phyloP scores from a whole-genome alignment of 2,797 vertebrate genomes.

The Podargus strigoides region DNA sequence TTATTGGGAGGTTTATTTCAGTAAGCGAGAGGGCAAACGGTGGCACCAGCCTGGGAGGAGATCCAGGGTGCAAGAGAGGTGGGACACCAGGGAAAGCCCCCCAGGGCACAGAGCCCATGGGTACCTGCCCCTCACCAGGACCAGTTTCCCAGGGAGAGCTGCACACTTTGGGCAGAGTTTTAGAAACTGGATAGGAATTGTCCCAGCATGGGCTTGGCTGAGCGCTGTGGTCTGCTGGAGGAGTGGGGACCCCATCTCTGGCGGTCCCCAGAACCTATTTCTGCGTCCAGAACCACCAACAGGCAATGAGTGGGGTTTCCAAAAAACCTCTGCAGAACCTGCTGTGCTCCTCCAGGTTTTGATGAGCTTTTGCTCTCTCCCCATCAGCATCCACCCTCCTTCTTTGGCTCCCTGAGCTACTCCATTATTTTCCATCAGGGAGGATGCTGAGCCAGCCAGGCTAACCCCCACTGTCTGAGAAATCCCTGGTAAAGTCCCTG shows the following conservation, averaged over 20 bases:
- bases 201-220: accelerated
- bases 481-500: background rate
- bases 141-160: background rate
- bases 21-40: background rate
- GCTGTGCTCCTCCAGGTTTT: background rate
- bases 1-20: constrained; percentile 42
- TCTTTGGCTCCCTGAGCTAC: accelerated
- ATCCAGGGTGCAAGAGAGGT: background rate
- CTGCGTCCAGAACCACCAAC: background rate
- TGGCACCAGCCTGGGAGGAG: background rate
- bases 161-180: background rate
- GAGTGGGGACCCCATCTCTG: accelerated
- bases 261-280: no score
- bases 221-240: background rate
- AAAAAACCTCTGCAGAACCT: background rate
- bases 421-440: background rate
- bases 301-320: background rate
- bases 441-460: background rate
- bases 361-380: background rate
- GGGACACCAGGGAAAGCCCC: background rate
- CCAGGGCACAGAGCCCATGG: accelerated
- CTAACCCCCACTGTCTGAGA: accelerated
- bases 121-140: background rate
- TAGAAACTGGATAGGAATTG: background rate
- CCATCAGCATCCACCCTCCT: background rate